Conservation (phyloP, 2,797 vertebrate genomes). For the Premnoplex brunnescens region DNA sequence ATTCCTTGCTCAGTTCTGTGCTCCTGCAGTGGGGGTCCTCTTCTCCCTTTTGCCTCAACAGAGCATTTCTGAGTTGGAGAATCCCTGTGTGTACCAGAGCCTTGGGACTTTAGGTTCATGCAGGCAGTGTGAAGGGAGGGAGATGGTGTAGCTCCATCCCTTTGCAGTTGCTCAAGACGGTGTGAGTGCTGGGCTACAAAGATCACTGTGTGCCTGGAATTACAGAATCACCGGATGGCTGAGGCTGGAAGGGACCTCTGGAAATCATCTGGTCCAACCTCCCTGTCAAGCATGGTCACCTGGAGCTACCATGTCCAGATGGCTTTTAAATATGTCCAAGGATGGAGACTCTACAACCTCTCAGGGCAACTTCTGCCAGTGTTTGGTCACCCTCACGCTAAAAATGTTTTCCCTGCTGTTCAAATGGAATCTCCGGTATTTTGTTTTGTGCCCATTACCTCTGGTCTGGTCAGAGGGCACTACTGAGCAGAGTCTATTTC, state of each 20-base stretch:
- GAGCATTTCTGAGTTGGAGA: not conserved
- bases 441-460: not conserved
- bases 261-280: not conserved
- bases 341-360: not conserved
- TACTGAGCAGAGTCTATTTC: not conserved
- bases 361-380: not conserved
- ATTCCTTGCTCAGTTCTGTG: not conserved
- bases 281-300: not conserved
- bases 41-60: not conserved
- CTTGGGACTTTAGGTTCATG: not conserved
- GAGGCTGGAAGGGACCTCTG: not conserved
- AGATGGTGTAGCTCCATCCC: not conserved
- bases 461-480: not conserved
- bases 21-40: not conserved
- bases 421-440: not conserved
- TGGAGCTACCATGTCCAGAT: not conserved
- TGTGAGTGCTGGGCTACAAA: not conserved
- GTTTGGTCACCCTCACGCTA: not conserved
- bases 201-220: not conserved
- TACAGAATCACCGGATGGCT: not conserved
- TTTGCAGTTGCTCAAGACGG: not conserved
- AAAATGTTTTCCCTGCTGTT: not conserved
- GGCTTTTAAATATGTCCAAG: not conserved
- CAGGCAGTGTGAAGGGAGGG: not conserved
- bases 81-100: not conserved